Evolutionary conservation across 1,140 invertebrate species (phyloP).

Genomic region (Olivierus martensii): DNA sequence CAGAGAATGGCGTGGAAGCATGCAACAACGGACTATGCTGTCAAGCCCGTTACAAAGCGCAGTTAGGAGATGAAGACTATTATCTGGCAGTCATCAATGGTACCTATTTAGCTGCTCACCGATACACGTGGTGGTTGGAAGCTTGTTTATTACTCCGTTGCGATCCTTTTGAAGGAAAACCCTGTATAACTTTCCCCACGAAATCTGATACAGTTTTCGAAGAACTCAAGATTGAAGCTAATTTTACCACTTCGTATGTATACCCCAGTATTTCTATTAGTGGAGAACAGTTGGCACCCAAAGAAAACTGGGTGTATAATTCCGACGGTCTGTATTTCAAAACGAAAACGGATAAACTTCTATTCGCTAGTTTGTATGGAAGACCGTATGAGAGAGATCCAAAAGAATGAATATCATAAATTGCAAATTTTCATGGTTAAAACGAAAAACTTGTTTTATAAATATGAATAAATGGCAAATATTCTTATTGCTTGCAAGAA

Average conservation of each 20-base stretch:
- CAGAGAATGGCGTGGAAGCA: neutral
- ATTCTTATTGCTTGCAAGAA: too few species aligned
- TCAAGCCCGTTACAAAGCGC: constrained; percentile 3
- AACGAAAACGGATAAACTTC: neutral
- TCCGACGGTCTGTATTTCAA: neutral
- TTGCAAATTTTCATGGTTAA: too few species aligned
- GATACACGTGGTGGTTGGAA: constrained; percentile 7
- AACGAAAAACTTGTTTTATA: too few species aligned
- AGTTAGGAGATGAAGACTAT: constrained; percentile 1
- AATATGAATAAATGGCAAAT: too few species aligned
- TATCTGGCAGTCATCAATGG: neutral
- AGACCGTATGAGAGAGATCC: constrained; percentile 8
- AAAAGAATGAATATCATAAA: too few species aligned
- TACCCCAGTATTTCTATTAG: constrained; percentile 7
- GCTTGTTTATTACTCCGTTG: constrained; percentile 11
- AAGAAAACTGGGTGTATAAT: constrained; percentile 6
- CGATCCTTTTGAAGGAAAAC: neutral
- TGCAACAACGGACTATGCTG: constrained; percentile 17
- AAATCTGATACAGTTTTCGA: constrained; percentile 6
- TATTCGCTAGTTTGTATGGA: constrained; percentile 3
- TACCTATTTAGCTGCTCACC: neutral
- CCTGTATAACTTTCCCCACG: neutral
- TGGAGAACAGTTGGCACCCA: neutral
- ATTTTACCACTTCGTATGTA: constrained; percentile 1
- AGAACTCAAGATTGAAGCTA: neutral